Evolutionary conservation across 2,113 vertebrate genomes (phyloP), one percentile per base, ranked within the genome.

Genomic region (Camelus dromedarius): DNA sequence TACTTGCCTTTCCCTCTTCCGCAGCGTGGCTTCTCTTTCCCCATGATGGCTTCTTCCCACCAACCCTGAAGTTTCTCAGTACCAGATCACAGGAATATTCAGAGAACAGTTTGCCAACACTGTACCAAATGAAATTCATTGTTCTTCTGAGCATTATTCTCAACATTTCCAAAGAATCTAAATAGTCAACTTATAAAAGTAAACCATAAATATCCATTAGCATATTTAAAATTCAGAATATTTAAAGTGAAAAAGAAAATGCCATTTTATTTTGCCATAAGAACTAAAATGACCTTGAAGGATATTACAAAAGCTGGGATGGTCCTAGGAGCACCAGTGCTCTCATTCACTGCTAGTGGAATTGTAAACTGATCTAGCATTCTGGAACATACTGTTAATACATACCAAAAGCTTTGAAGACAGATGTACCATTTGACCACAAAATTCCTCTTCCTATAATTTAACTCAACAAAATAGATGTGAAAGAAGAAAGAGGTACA

Each of bases 221-320:
- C 2, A 24, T 67, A 73, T 89, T 92, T 67, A 80, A 95, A 89
- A 64, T 28, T 80, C 22, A 62, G 70, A 88, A 72, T 82, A 56
- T 70, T 93, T 83, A 38, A 75, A 90, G 64, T 62, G 26, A 87
- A 94, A 81, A 88, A 64, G 7, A 11, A 75, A 94, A 56, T 46
- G 14, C 22, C 8, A 83, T 83, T 70, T 67, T 67, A 66, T 75
- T 38, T 86, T 82, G 42, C 2, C 16, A n/a, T 66, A 50, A 76
- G 30, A 89, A n/a, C 8, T 79, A 84, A 89, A 67, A 26, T 58
- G 52, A 80, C 5, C 22, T 50, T 67, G 35, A 84, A 52, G 48
- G 2, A 38, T 66, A 67, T 81, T 54, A 54, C 22, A 38, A 56
- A 81, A 50, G 6, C 14, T 54, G 50, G 72, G 8, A 20, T 42